Percentiles rank a stretch among this genome's conserved stretches.
phyloP scores from a whole-genome alignment of 2,797 vertebrate species.

The Borostomias antarcticus region DNA sequence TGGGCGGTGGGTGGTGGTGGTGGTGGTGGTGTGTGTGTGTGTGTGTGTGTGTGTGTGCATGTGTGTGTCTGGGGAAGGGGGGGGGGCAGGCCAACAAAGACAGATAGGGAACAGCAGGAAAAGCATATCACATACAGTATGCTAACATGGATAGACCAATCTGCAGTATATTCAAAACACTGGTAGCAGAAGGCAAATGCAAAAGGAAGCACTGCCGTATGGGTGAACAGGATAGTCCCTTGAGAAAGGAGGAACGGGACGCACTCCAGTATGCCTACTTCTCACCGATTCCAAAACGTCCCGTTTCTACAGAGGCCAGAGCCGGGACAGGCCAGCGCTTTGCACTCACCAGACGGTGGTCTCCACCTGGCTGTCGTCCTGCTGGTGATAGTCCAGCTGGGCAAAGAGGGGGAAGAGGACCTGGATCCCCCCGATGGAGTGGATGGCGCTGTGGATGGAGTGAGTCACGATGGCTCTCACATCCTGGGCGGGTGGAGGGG shows the following conservation, averaged over 20 bases:
- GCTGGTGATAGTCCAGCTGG: slow-evolving; percentile 90
- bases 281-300: too few species aligned
- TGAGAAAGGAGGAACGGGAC: too few species aligned
- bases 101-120: neutral
- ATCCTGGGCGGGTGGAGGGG: slow-evolving; percentile 80
- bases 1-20: slow-evolving; percentile 17
- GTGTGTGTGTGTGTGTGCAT: too few species aligned
- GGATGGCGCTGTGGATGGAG: slow-evolving; percentile 95
- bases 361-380: slow-evolving; percentile 84
- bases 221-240: neutral
- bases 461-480: slow-evolving; percentile 95
- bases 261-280: too few species aligned
- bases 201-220: neutral
- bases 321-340: too few species aligned
- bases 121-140: neutral
- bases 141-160: neutral
- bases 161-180: neutral
- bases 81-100: too few species aligned
- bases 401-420: slow-evolving; percentile 96
- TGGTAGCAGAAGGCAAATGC: neutral
- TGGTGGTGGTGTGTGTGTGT: too few species aligned
- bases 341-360: slow-evolving; percentile 87
- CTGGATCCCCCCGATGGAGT: slow-evolving; percentile 95
- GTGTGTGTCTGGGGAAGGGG: too few species aligned
- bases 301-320: too few species aligned